Conservation (phyloP, 1,140 invertebrate genomes). For the Parasteatoda tepidariorum region DNA sequence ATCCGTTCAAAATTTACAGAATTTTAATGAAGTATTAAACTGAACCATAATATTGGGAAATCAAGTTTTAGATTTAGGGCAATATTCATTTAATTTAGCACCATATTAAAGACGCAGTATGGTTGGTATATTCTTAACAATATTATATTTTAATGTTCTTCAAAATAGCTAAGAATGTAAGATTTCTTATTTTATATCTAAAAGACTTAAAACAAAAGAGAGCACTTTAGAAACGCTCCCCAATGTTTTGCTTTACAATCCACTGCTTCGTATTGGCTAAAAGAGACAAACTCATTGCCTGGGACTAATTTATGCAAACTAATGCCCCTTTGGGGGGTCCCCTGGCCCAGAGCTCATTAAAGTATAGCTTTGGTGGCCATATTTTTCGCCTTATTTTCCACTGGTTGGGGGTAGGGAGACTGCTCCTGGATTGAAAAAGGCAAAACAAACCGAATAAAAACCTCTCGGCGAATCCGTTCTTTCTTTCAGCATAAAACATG, state of each 20-base stretch:
- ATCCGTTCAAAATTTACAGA: too few species aligned
- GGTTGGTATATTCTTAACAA: too few species aligned
- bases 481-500: neutral
- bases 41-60: too few species aligned
- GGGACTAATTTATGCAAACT: constrained; percentile 50
- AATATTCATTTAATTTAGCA: too few species aligned
- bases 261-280: constrained; percentile 35
- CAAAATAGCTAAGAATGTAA: too few species aligned
- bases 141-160: too few species aligned
- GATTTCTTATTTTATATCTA: too few species aligned
- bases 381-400: constrained; percentile 52
- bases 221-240: neutral
- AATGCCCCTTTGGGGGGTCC: constrained; percentile 46
- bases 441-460: neutral
- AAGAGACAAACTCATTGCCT: constrained; percentile 31
- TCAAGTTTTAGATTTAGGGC: too few species aligned
- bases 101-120: too few species aligned
- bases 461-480: neutral
- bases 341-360: constrained; percentile 38
- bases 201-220: too few species aligned
- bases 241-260: neutral
- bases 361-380: constrained; percentile 24
- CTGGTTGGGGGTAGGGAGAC: constrained; percentile 3
- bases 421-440: constrained; percentile 29
- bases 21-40: too few species aligned